These are phyloP conservation scores for Centropristis striata DNA, from an alignment of 2,113 vertebrate species.

Conservation along the genomic window DNA sequence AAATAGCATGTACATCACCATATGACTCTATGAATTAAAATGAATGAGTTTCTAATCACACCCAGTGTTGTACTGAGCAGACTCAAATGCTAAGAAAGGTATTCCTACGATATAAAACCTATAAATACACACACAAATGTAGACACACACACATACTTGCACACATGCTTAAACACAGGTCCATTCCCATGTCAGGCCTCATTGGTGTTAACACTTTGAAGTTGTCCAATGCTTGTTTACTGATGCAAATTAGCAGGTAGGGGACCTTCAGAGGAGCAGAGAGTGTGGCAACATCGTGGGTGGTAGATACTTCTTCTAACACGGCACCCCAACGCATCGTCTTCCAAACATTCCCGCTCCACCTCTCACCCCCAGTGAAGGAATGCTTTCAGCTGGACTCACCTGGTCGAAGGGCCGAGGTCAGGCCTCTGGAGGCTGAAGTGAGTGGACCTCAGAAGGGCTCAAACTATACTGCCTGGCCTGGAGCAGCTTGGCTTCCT, in stretches of 20 bases:
- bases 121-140: background rate
- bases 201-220: constrained; percentile 81
- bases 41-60: background rate
- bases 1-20: background rate
- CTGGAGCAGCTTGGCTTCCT: too few species aligned
- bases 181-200: constrained; percentile 76
- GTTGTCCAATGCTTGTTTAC: constrained; percentile 80
- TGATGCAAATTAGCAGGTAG: constrained; percentile 85
- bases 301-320: constrained; percentile 58
- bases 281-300: constrained; percentile 72
- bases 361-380: constrained; percentile 11
- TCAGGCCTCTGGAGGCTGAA: constrained; percentile 26
- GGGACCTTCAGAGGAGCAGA: constrained; percentile 76
- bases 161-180: constrained; percentile 66
- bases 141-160: constrained; percentile 32
- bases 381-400: constrained; percentile 77
- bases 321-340: constrained; percentile 31
- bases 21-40: background rate
- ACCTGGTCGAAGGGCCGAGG: constrained; percentile 32
- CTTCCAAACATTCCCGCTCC: constrained; percentile 12
- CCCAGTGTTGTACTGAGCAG: background rate
- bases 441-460: background rate
- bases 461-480: background rate
- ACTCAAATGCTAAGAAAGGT: background rate
- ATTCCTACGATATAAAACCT: constrained; percentile 4